These are phyloP conservation scores for Urocitellus parryii DNA, from an alignment of 2,113 vertebrate genomes.

Conservation along the genomic window DNA sequence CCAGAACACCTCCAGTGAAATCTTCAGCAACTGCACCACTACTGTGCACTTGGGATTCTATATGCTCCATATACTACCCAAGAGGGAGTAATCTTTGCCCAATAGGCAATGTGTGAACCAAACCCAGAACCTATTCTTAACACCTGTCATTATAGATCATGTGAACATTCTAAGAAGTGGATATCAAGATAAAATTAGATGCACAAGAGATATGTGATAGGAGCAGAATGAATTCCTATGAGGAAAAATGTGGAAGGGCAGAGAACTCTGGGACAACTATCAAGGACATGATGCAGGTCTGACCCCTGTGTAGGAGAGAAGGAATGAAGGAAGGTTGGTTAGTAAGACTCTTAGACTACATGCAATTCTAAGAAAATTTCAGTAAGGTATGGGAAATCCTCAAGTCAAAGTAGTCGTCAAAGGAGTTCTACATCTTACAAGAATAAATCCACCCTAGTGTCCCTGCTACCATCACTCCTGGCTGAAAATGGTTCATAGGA, in stretches of 20 bases:
- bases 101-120: neutral
- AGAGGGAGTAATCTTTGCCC: neutral
- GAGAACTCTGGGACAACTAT: neutral
- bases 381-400: constrained; percentile 9
- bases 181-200: constrained; percentile 26
- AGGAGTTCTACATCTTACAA: neutral
- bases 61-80: neutral
- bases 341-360: neutral
- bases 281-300: neutral
- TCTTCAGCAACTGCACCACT: neutral
- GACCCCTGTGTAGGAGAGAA: neutral
- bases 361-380: constrained; percentile 20
- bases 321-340: neutral
- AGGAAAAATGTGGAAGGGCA: neutral
- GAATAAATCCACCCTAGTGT: neutral
- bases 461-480: neutral
- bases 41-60: neutral
- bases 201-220: neutral
- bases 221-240: neutral
- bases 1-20: neutral
- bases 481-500: neutral
- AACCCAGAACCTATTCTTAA: neutral
- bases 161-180: neutral
- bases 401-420: neutral
- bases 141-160: neutral